Percentiles rank a stretch among this genome's conserved stretches.
Conservation (phyloP, 2,113 vertebrate species). For the Ophiodon elongatus region DNA sequence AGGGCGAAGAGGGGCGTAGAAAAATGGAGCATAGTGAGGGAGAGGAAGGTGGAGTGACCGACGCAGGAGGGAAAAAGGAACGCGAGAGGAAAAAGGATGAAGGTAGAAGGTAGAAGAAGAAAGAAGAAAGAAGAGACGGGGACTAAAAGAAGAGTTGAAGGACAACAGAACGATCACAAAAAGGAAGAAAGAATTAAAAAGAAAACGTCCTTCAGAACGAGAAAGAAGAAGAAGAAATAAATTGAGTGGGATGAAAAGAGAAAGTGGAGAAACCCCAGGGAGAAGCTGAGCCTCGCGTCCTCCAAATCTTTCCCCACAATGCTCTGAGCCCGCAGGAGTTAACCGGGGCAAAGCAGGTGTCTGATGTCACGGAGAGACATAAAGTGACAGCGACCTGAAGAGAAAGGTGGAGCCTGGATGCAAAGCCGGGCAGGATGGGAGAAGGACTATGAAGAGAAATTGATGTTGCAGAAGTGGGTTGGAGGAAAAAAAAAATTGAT, state of each 20-base stretch:
- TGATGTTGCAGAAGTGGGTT: slow-evolving; percentile 3
- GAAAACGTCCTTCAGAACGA: neutral
- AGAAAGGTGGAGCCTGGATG: slow-evolving; percentile 24
- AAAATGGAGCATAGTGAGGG: slow-evolving; percentile 71
- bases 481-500: slow-evolving; percentile 13
- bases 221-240: slow-evolving; percentile 5
- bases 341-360: slow-evolving; percentile 75
- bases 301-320: slow-evolving; percentile 63
- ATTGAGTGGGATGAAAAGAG: slow-evolving; percentile 1
- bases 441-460: slow-evolving; percentile 14
- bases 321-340: slow-evolving; percentile 62
- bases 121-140: neutral
- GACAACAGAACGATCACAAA: slow-evolving; percentile 4
- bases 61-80: slow-evolving; percentile 35
- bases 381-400: slow-evolving; percentile 56
- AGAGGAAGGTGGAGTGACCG: slow-evolving; percentile 57
- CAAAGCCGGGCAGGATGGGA: slow-evolving; percentile 5
- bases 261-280: slow-evolving; percentile 49
- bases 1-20: slow-evolving; percentile 69
- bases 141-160: slow-evolving; percentile 2
- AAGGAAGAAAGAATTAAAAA: neutral
- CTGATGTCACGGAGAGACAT: slow-evolving; percentile 53
- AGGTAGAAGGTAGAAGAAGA: neutral
- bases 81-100: slow-evolving; percentile 17
- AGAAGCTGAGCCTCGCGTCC: slow-evolving; percentile 60